These are phyloP conservation scores for Galleria mellonella DNA, from an alignment of 1,140 invertebrate genomes.

Conservation along the genomic window DNA sequence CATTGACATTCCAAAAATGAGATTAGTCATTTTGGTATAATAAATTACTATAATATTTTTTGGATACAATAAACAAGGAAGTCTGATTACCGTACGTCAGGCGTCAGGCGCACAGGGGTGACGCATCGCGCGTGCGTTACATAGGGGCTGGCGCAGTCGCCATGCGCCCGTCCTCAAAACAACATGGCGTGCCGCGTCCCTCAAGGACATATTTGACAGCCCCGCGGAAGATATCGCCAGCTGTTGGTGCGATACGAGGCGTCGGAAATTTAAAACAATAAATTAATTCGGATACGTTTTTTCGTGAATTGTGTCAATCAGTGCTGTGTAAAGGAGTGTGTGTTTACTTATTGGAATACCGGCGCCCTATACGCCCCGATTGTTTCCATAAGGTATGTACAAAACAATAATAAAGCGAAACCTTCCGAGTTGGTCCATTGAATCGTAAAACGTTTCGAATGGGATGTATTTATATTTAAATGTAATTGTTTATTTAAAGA, in stretches of 20 bases:
- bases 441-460: background rate
- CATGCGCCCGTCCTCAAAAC: slow-evolving; percentile 59
- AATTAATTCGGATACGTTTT: background rate
- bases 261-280: background rate
- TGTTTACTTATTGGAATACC: slow-evolving; percentile 50
- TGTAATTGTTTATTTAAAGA: too few relatives aligned
- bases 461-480: too few relatives aligned
- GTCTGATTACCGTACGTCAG: background rate
- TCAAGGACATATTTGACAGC: slow-evolving; percentile 58
- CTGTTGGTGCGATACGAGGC: slow-evolving; percentile 17
- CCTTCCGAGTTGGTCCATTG: slow-evolving; percentile 10
- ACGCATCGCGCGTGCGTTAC: slow-evolving; percentile 53
- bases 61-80: slow-evolving; percentile 9
- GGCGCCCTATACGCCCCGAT: slow-evolving; percentile 24
- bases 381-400: slow-evolving; percentile 55
- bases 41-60: too few relatives aligned
- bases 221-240: slow-evolving; percentile 42
- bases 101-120: slow-evolving; percentile 32
- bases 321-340: slow-evolving; percentile 22
- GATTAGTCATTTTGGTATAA: too few relatives aligned
- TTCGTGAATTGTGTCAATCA: slow-evolving; percentile 25
- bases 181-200: slow-evolving; percentile 56
- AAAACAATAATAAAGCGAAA: slow-evolving; percentile 34
- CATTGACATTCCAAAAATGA: too few relatives aligned
- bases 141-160: slow-evolving; percentile 56